Evolutionary conservation across 2,113 vertebrate species (phyloP), one percentile per base, ranked within the genome.

Genomic region (Hippocampus barbouri): DNA sequence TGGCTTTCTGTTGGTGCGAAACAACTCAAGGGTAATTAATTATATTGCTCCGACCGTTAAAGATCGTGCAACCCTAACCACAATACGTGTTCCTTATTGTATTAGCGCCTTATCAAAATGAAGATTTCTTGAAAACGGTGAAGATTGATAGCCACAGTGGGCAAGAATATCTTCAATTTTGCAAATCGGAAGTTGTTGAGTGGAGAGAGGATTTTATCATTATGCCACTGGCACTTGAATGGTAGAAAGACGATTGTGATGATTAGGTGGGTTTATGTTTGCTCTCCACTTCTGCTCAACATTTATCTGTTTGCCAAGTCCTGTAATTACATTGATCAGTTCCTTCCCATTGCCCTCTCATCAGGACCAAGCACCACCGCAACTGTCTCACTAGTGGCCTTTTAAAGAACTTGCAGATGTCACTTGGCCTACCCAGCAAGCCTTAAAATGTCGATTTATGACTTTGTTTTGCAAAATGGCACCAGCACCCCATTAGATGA

Each of bases 391-490:
- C 60, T 40, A 20, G 38, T 70, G 54, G 40, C 71, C 57, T 82
- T 82, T 70, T 47, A 34, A 53, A 76, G 49, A 70, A 27, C 43
- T 70, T 25, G 15, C 73, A 78, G 75, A 65, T 49, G 14, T 65
- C 71, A 15, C 73, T 79, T 66, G 74, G 70, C 5, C 18, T 76
- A 59, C 66, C 67, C 70, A 70, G 56, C 56, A 30, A 56, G 54
- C 70, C 62, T 69, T 59, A 45, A 38, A 71, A 74, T 53, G 40
- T 56, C 61, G 74, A 87, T 77, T 70, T 79, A 83, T 79, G 74
- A 73, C 68, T 76, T 79, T 71, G 70, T 83, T 73, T 80, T 64
- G 54, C 61, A 65, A 78, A 86, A 85, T 63, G 7, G 69, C 77
- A 70, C 47, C 51, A 70, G 62, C 63, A 62, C 67, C 66, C 56